phyloP scores from a whole-genome alignment of 2,888 invertebrate genomes.

The Sialis fuliginosa region DNA sequence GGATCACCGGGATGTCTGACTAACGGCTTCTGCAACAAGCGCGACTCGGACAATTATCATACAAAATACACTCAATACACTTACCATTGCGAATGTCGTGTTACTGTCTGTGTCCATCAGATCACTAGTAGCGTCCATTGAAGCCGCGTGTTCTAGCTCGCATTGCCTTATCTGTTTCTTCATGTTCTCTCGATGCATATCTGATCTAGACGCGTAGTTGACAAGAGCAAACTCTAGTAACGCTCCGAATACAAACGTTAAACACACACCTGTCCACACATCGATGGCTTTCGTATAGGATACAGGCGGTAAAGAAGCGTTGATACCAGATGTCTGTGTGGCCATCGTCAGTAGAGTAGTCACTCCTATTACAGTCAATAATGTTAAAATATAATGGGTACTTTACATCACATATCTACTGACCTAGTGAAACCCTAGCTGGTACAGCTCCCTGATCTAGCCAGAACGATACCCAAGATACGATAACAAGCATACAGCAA shows the following conservation, averaged over 20 bases:
- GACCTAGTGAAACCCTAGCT: slow-evolving; percentile 81
- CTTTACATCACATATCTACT: slow-evolving; percentile 10
- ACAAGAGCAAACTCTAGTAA: slow-evolving; percentile 94
- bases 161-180: slow-evolving; percentile 66
- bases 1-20: slow-evolving; percentile 66
- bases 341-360: slow-evolving; percentile 96
- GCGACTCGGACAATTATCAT: not conserved
- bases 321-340: slow-evolving; percentile 90
- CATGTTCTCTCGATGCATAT: slow-evolving; percentile 79
- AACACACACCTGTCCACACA: slow-evolving; percentile 93
- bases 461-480: slow-evolving; percentile 96
- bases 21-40: slow-evolving; percentile 65
- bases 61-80: slow-evolving; percentile 15
- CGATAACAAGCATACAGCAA: slow-evolving; percentile 95
- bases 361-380: slow-evolving; percentile 52
- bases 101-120: slow-evolving; percentile 76
- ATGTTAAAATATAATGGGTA: too few species aligned
- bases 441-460: slow-evolving; percentile 91
- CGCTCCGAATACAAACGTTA: slow-evolving; percentile 96
- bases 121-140: slow-evolving; percentile 73
- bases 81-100: slow-evolving; percentile 86
- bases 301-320: slow-evolving; percentile 90
- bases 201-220: slow-evolving; percentile 90
- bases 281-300: slow-evolving; percentile 98
- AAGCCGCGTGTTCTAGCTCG: slow-evolving; percentile 73